Percentiles rank a stretch among this genome's conserved stretches.
Evolutionary conservation across 2,888 invertebrate species (phyloP).

Genomic region (Chalcis sispes): DNA sequence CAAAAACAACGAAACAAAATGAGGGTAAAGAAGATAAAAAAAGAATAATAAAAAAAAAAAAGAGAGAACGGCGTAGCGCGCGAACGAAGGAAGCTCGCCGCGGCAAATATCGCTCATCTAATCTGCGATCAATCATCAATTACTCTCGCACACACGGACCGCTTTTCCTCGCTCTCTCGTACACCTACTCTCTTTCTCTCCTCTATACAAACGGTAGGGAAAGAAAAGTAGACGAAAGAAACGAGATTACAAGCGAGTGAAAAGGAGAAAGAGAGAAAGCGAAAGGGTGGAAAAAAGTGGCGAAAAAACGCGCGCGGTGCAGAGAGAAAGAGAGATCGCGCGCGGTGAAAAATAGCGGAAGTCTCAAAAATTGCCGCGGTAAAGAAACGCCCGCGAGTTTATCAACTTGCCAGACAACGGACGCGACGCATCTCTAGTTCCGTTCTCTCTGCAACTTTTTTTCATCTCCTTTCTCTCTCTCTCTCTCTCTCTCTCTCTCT

Average conservation of each 20-base stretch:
- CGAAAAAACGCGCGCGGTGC: not conserved
- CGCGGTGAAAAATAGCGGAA: slow-evolving; percentile 37
- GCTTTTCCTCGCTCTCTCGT: too few relatives aligned
- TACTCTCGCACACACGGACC: not conserved
- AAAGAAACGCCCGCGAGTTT: slow-evolving; percentile 32
- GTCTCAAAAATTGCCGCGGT: slow-evolving; percentile 37
- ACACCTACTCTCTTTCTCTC: too few relatives aligned
- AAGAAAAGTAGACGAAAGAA: not conserved
- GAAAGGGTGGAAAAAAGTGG: not conserved
- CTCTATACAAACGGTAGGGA: not conserved
- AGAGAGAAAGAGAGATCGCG: not conserved
- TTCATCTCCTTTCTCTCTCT: too few relatives aligned
- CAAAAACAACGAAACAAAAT: not conserved
- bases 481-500: too few relatives aligned
- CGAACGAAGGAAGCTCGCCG: not conserved
- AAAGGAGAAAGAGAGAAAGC: not conserved
- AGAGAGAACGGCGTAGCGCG: not conserved
- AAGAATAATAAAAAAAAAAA: not conserved
- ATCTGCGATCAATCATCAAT: slow-evolving; percentile 42
- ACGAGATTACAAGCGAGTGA: not conserved
- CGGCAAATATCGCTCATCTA: slow-evolving; percentile 7
- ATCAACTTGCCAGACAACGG: slow-evolving; percentile 45
- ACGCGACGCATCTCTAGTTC: slow-evolving; percentile 26
- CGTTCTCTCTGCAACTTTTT: not conserved
- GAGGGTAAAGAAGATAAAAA: not conserved